Conservation (phyloP, 2,888 invertebrate species). For the Drosophila koepferae region DNA sequence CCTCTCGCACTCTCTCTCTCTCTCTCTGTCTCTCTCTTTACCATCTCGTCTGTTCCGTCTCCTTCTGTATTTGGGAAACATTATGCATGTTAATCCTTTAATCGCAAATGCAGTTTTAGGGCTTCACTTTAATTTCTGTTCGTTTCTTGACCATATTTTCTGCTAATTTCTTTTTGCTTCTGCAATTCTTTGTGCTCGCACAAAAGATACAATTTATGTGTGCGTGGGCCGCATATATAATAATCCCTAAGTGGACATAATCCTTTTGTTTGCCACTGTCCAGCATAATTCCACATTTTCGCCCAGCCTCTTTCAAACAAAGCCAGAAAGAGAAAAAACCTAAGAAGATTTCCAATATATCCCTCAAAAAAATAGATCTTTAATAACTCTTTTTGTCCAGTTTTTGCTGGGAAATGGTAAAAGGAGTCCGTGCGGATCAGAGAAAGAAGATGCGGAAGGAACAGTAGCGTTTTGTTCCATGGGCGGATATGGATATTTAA, state of each 20-base stretch:
- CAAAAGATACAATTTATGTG: slow-evolving; percentile 50
- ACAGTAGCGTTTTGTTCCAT: slow-evolving; percentile 65
- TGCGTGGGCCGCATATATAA: slow-evolving; percentile 59
- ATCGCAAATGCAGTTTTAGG: slow-evolving; percentile 59
- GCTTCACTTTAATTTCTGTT: slow-evolving; percentile 31
- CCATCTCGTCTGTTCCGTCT: background rate
- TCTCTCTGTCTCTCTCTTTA: slow-evolving; percentile 1
- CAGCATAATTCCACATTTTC: slow-evolving; percentile 60
- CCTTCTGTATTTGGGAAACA: slow-evolving; percentile 70
- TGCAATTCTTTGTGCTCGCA: slow-evolving; percentile 41
- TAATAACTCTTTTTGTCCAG: slow-evolving; percentile 70
- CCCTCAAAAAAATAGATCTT: slow-evolving; percentile 42
- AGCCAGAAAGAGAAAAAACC: slow-evolving; percentile 2
- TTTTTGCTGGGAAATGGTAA: slow-evolving; percentile 46
- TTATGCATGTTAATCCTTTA: slow-evolving; percentile 77
- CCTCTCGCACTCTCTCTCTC: background rate
- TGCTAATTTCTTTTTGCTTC: slow-evolving; percentile 62
- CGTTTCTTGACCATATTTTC: slow-evolving; percentile 60
- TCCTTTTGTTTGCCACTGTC: slow-evolving; percentile 72
- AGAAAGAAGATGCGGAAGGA: slow-evolving; percentile 43
- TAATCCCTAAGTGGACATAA: slow-evolving; percentile 79
- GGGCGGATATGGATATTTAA: slow-evolving; percentile 79
- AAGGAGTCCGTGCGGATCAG: slow-evolving; percentile 36
- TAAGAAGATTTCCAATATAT: slow-evolving; percentile 22
- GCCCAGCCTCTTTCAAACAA: slow-evolving; percentile 38